Percentiles rank a stretch among this genome's conserved stretches.
Evolutionary conservation across 2,888 invertebrate species (phyloP).

Genomic region (Gortyna flavago): DNA sequence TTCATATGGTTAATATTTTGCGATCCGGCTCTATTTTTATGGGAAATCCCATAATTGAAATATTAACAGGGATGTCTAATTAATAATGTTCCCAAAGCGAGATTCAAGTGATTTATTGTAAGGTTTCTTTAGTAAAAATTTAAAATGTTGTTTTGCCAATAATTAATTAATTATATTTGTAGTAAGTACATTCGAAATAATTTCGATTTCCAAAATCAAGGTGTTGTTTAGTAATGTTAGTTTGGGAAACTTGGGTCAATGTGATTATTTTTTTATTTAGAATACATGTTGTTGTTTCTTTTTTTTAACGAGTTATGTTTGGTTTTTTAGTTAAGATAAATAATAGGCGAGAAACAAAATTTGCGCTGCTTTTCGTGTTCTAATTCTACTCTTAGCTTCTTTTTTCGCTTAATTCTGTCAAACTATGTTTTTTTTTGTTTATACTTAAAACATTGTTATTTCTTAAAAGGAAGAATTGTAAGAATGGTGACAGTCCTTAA

Average conservation of each 20-base stretch:
- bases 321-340: conserved; percentile 72
- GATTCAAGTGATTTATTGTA: conserved; percentile 59
- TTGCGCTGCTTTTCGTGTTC: conserved; percentile 63
- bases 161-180: conserved; percentile 40
- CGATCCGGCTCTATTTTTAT: conserved; percentile 30
- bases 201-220: conserved; percentile 37
- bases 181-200: conserved; percentile 43
- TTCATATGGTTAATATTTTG: neutral
- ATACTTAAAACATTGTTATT: conserved; percentile 46
- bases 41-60: conserved; percentile 34
- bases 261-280: conserved; percentile 70
- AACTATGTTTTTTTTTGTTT: conserved; percentile 38
- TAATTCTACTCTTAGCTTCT: conserved; percentile 38
- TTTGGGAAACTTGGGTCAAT: conserved; percentile 68
- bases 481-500: conserved; percentile 58
- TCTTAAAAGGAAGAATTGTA: conserved; percentile 38
- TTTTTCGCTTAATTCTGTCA: conserved; percentile 42
- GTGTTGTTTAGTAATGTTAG: conserved; percentile 52
- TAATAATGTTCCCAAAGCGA: conserved; percentile 61
- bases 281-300: conserved; percentile 77
- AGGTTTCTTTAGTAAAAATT: conserved; percentile 33
- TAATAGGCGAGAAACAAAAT: conserved; percentile 63
- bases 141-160: conserved; percentile 54
- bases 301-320: conserved; percentile 82
- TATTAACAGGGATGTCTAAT: conserved; percentile 58